Percentiles rank a stretch among this genome's conserved stretches.
phyloP scores from a whole-genome alignment of 2,797 vertebrate species.

The Pristis pectinata region DNA sequence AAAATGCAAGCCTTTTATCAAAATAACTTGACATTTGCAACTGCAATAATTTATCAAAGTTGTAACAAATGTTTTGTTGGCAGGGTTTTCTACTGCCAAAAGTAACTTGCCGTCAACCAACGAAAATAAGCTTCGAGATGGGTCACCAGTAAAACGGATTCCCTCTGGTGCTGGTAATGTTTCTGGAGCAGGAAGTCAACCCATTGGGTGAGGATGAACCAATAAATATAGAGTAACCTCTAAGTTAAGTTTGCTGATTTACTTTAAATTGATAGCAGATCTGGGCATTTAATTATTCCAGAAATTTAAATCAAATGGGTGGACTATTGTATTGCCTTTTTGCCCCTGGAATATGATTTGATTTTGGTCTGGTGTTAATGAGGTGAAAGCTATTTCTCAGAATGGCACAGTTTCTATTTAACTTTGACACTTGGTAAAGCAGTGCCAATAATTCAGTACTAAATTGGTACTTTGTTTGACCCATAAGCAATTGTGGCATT shows the following conservation, averaged over 20 bases:
- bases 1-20: not conserved
- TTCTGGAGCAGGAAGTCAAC: not conserved
- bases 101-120: not conserved
- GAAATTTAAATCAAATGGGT: not conserved
- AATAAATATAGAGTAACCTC: not conserved
- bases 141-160: slow-evolving; percentile 24
- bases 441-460: not conserved
- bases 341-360: not conserved
- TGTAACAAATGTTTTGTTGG: not conserved
- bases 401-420: not conserved
- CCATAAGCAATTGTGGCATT: not conserved
- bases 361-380: not conserved
- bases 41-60: not conserved
- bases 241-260: not conserved
- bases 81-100: slow-evolving; percentile 30
- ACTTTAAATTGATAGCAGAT: not conserved
- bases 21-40: not conserved
- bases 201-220: slow-evolving; percentile 13
- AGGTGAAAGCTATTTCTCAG: not conserved
- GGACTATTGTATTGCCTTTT: not conserved
- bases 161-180: not conserved
- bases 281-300: not conserved
- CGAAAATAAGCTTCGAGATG: slow-evolving; percentile 29
- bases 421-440: not conserved
- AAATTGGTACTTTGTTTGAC: not conserved